Percentiles rank a stretch among this genome's conserved stretches.
Conservation (phyloP, 2,113 vertebrate genomes). For the Isichthys henryi region DNA sequence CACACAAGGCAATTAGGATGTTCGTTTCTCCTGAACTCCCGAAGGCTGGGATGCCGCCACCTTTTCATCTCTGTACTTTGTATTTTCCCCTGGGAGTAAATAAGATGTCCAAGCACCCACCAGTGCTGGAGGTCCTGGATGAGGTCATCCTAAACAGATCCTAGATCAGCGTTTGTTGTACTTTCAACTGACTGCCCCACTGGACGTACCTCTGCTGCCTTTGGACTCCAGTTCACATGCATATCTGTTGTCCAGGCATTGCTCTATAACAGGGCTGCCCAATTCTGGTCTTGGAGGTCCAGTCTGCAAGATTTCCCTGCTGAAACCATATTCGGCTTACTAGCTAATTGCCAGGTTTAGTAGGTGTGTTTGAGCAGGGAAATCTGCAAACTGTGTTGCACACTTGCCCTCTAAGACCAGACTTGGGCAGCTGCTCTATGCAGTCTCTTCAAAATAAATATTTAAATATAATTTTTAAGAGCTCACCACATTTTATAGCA, state of each 20-base stretch:
- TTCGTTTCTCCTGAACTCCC: neutral
- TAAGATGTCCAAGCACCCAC: neutral
- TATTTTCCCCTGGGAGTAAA: neutral
- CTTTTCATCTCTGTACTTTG: neutral
- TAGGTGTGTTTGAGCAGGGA: neutral
- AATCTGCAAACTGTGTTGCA: neutral
- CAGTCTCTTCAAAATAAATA: neutral
- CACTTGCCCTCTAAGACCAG: neutral
- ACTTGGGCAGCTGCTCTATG: neutral
- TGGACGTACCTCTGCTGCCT: neutral
- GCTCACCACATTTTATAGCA: neutral
- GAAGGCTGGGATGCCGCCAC: neutral
- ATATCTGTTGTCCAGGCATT: neutral
- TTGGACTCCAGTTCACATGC: neutral
- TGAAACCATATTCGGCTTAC: neutral
- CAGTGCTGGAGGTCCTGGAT: neutral
- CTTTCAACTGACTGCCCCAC: neutral
- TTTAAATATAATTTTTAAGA: neutral
- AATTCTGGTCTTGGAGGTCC: neutral
- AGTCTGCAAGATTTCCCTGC: neutral
- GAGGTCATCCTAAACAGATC: neutral
- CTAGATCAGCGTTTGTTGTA: neutral
- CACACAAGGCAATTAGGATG: conserved; percentile 47
- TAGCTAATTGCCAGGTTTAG: neutral
- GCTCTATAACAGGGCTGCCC: neutral